Base-by-base conservation (phyloP, 1,140 invertebrate species). In the Charaxes varanes region DNA sequence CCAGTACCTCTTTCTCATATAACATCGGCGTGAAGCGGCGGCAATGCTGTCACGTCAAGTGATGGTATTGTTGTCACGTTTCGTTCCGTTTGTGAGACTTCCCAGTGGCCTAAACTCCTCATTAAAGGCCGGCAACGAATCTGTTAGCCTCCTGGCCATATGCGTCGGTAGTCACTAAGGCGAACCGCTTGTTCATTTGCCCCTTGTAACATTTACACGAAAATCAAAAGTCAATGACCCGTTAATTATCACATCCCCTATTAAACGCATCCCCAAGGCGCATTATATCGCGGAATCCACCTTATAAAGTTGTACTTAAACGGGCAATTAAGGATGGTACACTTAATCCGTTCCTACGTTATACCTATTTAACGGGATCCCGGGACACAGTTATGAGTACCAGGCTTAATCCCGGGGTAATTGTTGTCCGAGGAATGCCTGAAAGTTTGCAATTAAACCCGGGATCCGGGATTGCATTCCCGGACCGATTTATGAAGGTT, bases 311-410 rank as follows among this genome's bases (percentile, higher is more conserved):
- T 62, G 52, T 63, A 57, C 63, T 78, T 68, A 67, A 69, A 55
- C 53, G 53, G 51, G 55, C 60, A 62, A 77, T 77, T 73, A 77
- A 67, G 56, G 67, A 62, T 74, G 68, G 71, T 72, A 69, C 40
- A 36, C 31, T 62, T 72, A 74, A 78, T 68, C 63, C 53, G 53
- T 41, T 43, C 65, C 59, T 57, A 65, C 60, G 64, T 76, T 74
- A 76, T 66, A 72, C 68, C 67, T 76, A 76, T 79, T 79, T 79
- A 76, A 76, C 71, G 46, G 64, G 59, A 67, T 63, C 54, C 60
- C 53, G 44, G 64, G 57, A 72, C 54, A 65, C 57, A 45, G 68
- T 76, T 80, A 80, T 80, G 76, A 77, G 64, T 69, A 67, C 61
- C 50, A 56, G 52, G 53, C 59, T 59, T 80, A 80, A 80, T 77